A percentile compares a stretch with the other conserved stretches of the same genome.
Conservation (phyloP, 2,113 vertebrate genomes). For the Oncorhynchus mykiss region DNA sequence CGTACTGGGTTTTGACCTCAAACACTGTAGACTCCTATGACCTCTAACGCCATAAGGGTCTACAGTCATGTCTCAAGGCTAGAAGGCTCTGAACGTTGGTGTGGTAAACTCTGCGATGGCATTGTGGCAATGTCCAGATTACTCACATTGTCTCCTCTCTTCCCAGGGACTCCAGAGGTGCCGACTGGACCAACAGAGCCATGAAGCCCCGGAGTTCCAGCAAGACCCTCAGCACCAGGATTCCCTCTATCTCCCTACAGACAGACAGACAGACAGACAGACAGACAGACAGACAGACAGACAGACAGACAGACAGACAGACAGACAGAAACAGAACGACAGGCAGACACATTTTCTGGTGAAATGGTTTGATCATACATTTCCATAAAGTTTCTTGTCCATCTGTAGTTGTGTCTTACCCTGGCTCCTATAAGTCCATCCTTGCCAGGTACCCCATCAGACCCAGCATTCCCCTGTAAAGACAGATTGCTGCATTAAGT, state of each 20-base stretch:
- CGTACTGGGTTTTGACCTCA: no score
- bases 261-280: background rate
- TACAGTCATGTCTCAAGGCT: no score
- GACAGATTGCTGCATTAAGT: constrained; percentile 20
- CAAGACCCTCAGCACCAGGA: constrained; percentile 85
- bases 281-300: background rate
- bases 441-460: constrained; percentile 86
- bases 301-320: constrained; percentile 16
- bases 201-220: constrained; percentile 82
- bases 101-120: no score
- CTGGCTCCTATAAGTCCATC: constrained; percentile 87
- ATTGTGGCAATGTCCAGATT: background rate
- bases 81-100: no score
- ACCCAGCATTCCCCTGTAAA: constrained; percentile 84
- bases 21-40: no score
- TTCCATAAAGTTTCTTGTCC: background rate
- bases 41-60: no score
- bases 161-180: constrained; percentile 83
- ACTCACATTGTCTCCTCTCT: constrained; percentile 85
- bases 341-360: background rate
- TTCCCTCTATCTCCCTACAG: constrained; percentile 89
- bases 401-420: constrained; percentile 70
- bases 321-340: background rate
- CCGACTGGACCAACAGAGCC: constrained; percentile 91
- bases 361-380: background rate